Evolutionary conservation across 2,888 invertebrate species (phyloP), one percentile per base, ranked within the genome.

Genomic region (Limnephilus auricula): DNA sequence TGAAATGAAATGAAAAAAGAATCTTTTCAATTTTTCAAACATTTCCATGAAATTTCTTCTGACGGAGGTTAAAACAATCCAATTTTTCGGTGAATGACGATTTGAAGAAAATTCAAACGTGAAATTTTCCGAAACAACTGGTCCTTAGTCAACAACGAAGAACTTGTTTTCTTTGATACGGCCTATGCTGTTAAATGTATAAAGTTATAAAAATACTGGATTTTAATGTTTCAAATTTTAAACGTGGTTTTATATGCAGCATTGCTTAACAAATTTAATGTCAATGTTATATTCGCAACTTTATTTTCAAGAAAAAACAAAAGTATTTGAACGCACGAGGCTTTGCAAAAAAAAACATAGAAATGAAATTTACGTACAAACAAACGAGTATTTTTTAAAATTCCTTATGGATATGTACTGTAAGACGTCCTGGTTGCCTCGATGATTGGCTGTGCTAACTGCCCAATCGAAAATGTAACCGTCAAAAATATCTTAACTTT

Each of bases 221-320:
- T n/a, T 65, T n/a, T 25, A 25, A 65, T 5, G 50, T 65, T 65
- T 9, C 25, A 6, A 65, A 65, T 18, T 65, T 65, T 25, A 9
- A 65, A 65, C n/a, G 9, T 25, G 6, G 37, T 32, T 40, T n/a
- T 18, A 34, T 84, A 32, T 40, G 84, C 84, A 25, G 3, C 18
- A 84, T 84, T 84, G 84, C 84, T 18, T 40, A 84, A 84, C 84
- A 84, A 37, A n/a, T n/a, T n/a, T n/a, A n/a, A 37, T 37, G 37
- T 84, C 40, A 84, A 84, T 84, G 84, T 84, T 37, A 25, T 0
- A 15, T 15, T 40, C n/a, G 40, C 25, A 31, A 15, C 32, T 15
- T 80, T 80, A 80, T 31, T 32, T 80, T 31, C 32, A 84, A 34
- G 84, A 25, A 18, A 25, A 83, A 32, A 37, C 25, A 32, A 84